phyloP scores from a whole-genome alignment of 2,113 vertebrate species.

The Mustela nigripes region DNA sequence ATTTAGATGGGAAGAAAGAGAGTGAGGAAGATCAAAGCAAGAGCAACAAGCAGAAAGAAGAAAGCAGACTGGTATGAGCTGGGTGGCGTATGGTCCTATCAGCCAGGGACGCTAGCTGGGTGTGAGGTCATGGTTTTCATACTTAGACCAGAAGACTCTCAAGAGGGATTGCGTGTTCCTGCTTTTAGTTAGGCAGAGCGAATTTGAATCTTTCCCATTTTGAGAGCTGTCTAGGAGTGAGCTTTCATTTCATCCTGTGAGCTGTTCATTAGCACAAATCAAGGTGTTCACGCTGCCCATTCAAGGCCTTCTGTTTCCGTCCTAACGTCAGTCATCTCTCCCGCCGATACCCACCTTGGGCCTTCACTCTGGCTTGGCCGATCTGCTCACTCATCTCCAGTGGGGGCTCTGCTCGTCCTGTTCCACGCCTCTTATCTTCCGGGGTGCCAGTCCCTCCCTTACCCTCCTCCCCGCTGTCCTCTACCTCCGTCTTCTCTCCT shows the following conservation, averaged over 20 bases:
- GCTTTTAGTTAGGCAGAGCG: neutral
- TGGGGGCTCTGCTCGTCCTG: neutral
- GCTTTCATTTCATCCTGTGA: neutral
- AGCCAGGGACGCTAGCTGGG: neutral
- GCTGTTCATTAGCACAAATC: neutral
- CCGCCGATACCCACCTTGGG: neutral
- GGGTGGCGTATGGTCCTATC: neutral
- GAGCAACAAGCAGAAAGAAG: conserved; percentile 86
- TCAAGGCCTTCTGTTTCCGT: neutral
- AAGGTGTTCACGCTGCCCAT: neutral
- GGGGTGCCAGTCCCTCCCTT: neutral
- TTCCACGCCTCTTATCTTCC: neutral
- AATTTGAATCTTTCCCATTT: neutral
- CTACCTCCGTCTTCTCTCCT: neutral
- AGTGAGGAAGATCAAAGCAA: conserved; percentile 82
- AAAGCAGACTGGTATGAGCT: conserved; percentile 87
- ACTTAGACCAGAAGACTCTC: neutral
- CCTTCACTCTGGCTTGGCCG: neutral
- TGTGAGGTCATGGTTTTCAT: too few relatives aligned
- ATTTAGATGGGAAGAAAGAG: conserved; percentile 74
- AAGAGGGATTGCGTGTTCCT: neutral
- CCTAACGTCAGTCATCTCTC: neutral
- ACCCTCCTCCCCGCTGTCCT: neutral
- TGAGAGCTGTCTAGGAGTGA: neutral
- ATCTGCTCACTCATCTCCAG: neutral